Base-by-base conservation (phyloP, 2,113 vertebrate genomes). In the Toxotes chatareus region DNA sequence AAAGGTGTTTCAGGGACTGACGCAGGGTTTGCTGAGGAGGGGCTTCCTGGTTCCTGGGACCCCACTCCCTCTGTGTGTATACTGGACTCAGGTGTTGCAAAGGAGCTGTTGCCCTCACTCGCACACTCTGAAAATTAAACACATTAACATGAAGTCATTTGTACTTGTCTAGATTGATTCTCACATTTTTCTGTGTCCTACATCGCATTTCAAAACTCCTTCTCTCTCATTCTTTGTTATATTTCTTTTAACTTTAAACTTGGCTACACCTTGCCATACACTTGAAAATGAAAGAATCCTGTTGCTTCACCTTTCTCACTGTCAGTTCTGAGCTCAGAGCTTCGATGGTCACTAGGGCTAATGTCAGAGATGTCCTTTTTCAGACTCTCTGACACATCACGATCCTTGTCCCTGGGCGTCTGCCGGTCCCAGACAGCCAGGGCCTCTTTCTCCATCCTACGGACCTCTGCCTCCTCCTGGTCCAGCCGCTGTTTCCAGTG, bases 401-500 rank as follows among this genome's bases (percentile, higher is more conserved):
- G 40, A 51, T 34, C 75, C 49, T 73, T 76, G 27, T 84, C 83
- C 1, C 2, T 65, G 23, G 16, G 14, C 5, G 93, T 86, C 59
- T 97, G 95, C 70, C 90, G 95, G 80, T 98, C 95, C 97, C 98
- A 99, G 40, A 95, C 97, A 72, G 96, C 96, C 86, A 99, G 85
- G 7, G 98, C 98, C 83, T 97, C 96, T 84, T 96, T 97, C 87
- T 99, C 98, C 92, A 99, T 99, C 8, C 86, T 93, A 36, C 95
- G 93, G 21, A 99, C 96, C 84, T 97, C 98, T 0, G 96, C 96
- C 73, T 99, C 98, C 87, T 99, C 98, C 1, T 94, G 96, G 49
- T 99, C 98, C 78, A 99, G 93, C 14, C 97, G 95, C 38, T 96
- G 94, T 65, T 97, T 98, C 97, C 98, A 99, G 82, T 98, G 94